Conservation (phyloP, 2,797 vertebrate species). For the Malurus splendens region DNA sequence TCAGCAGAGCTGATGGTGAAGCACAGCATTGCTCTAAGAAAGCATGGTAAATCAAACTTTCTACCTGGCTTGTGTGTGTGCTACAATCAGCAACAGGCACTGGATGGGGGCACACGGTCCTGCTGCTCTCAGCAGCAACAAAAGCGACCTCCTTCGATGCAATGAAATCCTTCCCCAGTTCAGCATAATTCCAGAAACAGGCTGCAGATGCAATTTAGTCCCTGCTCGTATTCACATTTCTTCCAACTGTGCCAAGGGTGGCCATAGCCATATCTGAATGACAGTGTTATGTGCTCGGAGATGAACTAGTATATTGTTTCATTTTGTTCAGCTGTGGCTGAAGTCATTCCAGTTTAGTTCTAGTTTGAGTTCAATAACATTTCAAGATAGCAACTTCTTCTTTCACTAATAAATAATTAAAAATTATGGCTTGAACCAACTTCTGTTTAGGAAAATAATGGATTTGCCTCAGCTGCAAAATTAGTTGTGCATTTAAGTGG, state of each 20-base stretch:
- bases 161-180: not conserved
- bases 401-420: conserved; percentile 3
- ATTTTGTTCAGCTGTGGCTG: conserved; percentile 46
- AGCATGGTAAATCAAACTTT: not conserved
- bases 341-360: conserved; percentile 30
- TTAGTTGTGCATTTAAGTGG: not conserved
- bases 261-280: conserved; percentile 24
- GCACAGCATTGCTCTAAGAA: not conserved
- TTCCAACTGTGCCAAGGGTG: conserved; percentile 36
- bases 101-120: not conserved
- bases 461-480: not conserved
- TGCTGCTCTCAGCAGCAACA: not conserved
- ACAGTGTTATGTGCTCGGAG: conserved; percentile 5
- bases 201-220: not conserved
- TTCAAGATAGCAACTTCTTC: conserved; percentile 14
- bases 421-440: not conserved
- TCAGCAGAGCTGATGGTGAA: not conserved
- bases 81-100: not conserved
- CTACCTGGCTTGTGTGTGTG: not conserved
- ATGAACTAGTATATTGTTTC: conserved; percentile 42
- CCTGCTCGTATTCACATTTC: conserved; percentile 1
- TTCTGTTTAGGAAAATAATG: not conserved
- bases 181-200: not conserved
- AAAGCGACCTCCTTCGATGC: not conserved
- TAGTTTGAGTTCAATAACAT: conserved; percentile 9